phyloP scores from a whole-genome alignment of 2,797 vertebrate genomes.

The Muraenolepis orangiensis region DNA sequence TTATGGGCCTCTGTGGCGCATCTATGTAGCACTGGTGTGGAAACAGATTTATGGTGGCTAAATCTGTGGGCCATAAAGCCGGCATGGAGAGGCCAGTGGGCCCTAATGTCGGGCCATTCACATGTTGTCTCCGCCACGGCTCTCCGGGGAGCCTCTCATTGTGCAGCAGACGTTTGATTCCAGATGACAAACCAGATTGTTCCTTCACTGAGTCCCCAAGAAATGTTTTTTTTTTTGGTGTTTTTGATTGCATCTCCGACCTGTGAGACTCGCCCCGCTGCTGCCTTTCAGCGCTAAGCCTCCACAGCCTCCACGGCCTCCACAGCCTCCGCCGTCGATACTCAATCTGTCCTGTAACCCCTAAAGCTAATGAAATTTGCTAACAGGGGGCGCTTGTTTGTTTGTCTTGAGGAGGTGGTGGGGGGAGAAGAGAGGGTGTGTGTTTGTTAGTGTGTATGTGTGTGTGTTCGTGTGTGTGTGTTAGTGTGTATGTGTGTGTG shows the following conservation, averaged over 20 bases:
- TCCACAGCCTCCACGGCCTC: slow-evolving; percentile 62
- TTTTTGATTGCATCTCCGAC: slow-evolving; percentile 69
- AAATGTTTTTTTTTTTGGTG: slow-evolving; percentile 57
- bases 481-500: background rate
- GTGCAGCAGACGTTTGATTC: slow-evolving; percentile 66
- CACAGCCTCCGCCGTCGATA: slow-evolving; percentile 70
- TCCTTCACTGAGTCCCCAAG: slow-evolving; percentile 71
- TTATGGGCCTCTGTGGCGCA: slow-evolving; percentile 53
- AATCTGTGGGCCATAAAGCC: slow-evolving; percentile 69
- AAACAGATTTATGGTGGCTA: slow-evolving; percentile 68
- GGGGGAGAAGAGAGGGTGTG: background rate
- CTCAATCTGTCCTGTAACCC: slow-evolving; percentile 78
- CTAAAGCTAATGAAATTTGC: slow-evolving; percentile 76
- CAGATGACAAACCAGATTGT: slow-evolving; percentile 74
- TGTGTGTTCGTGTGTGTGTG: slow-evolving; percentile 22
- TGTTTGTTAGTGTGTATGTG: background rate
- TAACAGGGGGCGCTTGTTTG: slow-evolving; percentile 71
- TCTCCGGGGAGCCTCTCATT: slow-evolving; percentile 62
- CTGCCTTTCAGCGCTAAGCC: slow-evolving; percentile 74
- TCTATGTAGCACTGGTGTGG: slow-evolving; percentile 42
- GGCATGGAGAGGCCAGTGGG: slow-evolving; percentile 47
- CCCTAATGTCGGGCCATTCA: slow-evolving; percentile 59
- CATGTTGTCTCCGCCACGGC: slow-evolving; percentile 52
- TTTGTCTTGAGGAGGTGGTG: slow-evolving; percentile 68
- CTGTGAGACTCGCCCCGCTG: slow-evolving; percentile 69